Base-by-base conservation (phyloP, 2,113 vertebrate species). In the Rhynchopsitta pachyrhyncha region DNA sequence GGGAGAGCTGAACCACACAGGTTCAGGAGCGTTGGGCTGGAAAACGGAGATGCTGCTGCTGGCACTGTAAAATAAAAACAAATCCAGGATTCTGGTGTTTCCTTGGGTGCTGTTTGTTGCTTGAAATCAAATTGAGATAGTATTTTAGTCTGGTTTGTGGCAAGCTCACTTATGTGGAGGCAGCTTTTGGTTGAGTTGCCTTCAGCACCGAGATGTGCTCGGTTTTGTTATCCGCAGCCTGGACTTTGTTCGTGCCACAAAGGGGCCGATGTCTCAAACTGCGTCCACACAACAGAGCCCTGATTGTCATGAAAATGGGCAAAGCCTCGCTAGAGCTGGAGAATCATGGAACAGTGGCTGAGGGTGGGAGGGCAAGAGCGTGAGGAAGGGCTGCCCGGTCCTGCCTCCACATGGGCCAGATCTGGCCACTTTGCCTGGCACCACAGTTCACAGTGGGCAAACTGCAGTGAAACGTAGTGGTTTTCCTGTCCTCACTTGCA, bases 301-400 rank as follows among this genome's bases (percentile, higher is more conserved):
- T 5, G 8, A 95, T 97, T 97, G 95, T 95, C 88, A 95, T 94
- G 94, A 95, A 96, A 97, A 95, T 96, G 75, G 91, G 59, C 71
- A 88, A 52, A 90, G 90, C 88, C 80, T 79, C 5, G 5, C 86
- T 37, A 88, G 24, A 66, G 62, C 81, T 5, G 2, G n/a, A 39
- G 92, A 92, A 33, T 85, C 85, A 55, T 62, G 96, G 17, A 86
- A 23, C 42, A 4, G 87, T 24, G 87, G 59, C 66, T 33, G 74
- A 68, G 82, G 73, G 88, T 76, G 88, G 91, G 91, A 92, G 50
- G 55, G 50, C 3, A 8, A 37, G 87, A 59, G 82, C 16, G 6
- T 7, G 10, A 13, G 73, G 78, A 62, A 59, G 29, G 78, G 74
- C 78, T 75, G 74, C 12, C 42, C 69, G 5, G 0, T 8, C 50